Evolutionary conservation across 2,797 vertebrate genomes (phyloP).

Genomic region (Ibycter americanus): DNA sequence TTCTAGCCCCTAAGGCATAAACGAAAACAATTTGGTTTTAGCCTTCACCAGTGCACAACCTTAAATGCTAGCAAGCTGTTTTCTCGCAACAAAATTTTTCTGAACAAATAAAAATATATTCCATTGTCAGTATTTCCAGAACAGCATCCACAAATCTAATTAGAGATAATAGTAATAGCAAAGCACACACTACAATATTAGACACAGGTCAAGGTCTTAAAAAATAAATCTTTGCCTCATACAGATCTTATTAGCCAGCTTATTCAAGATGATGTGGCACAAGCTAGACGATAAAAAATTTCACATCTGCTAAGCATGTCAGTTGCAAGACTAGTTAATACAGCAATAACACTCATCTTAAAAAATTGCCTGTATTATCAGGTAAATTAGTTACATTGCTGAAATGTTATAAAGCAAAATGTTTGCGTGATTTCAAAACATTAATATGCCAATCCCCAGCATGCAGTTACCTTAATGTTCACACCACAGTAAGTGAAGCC

Average conservation of each 20-base stretch:
- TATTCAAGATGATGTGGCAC: not conserved
- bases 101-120: not conserved
- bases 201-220: not conserved
- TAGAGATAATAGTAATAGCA: not conserved
- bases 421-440: not conserved
- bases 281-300: not conserved
- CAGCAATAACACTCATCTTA: not conserved
- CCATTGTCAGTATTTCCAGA: not conserved
- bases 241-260: not conserved
- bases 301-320: not conserved
- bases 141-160: not conserved
- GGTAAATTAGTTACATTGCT: not conserved
- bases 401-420: not conserved
- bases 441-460: not conserved
- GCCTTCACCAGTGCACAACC: not conserved
- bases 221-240: not conserved
- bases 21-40: not conserved
- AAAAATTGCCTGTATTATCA: not conserved
- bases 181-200: not conserved
- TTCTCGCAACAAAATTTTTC: not conserved
- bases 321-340: not conserved
- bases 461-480: constrained; percentile 90
- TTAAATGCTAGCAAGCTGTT: not conserved
- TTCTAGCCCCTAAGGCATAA: constrained; percentile 87
- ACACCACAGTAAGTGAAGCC: constrained; percentile 94